Conservation (phyloP, 2,113 vertebrate genomes). For the Dolichallabes microphthalmus region DNA sequence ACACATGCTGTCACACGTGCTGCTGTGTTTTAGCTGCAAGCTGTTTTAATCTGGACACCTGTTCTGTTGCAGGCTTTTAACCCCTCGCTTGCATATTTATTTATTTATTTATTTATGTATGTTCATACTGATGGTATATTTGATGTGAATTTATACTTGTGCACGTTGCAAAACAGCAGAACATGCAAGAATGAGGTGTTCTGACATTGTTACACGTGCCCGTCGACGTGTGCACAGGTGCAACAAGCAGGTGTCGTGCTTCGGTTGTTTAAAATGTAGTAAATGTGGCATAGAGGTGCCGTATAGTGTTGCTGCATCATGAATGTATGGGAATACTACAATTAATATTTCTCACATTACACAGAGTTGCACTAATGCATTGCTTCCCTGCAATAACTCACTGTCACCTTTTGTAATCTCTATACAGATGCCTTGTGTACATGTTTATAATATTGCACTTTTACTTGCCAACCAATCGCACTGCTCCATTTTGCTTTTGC, state of each 20-base stretch:
- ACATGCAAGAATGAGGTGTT: not conserved
- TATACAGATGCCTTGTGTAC: not conserved
- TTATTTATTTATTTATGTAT: not conserved
- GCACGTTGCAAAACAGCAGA: not conserved
- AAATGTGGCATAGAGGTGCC: not conserved
- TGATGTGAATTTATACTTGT: not conserved
- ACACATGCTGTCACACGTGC: not conserved
- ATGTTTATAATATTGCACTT: not conserved
- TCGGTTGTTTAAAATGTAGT: too few species aligned
- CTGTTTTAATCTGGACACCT: not conserved
- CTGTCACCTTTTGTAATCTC: not conserved
- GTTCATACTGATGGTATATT: not conserved
- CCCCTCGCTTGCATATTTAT: not conserved
- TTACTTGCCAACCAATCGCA: not conserved
- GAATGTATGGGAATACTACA: too few species aligned
- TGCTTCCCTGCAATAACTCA: not conserved
- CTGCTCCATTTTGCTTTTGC: conserved; percentile 5
- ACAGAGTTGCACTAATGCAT: not conserved
- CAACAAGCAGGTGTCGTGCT: not conserved
- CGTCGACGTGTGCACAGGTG: not conserved
- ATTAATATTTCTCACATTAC: not conserved
- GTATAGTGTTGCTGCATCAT: not conserved
- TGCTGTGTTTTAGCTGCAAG: not conserved
- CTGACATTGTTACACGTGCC: not conserved
- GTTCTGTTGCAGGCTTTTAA: not conserved